Conservation (phyloP, 2,888 invertebrate species). For the Serripes groenlandicus region DNA sequence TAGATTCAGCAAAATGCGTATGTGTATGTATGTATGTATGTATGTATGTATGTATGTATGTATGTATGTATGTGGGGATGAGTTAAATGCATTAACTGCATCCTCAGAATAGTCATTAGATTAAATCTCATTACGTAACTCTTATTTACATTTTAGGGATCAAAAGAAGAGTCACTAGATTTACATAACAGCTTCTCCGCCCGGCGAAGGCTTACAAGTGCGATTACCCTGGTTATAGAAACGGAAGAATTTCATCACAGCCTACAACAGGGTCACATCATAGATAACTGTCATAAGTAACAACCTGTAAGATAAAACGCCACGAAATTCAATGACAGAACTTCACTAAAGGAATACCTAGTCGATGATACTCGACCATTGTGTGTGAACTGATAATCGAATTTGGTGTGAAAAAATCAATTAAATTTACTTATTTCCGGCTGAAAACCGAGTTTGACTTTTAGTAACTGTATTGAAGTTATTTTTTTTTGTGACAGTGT, state of each 20-base stretch:
- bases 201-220: background rate
- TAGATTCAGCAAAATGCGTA: background rate
- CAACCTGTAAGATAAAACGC: conserved; percentile 13
- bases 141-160: conserved; percentile 7
- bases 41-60: no score
- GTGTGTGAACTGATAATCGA: background rate
- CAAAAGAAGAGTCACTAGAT: background rate
- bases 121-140: background rate
- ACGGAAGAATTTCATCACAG: background rate
- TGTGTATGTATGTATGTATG: no score
- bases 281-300: conserved; percentile 25
- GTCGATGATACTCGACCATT: background rate
- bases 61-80: no score
- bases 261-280: background rate
- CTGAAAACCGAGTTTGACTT: background rate
- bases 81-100: no score
- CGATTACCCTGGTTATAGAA: background rate
- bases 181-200: conserved; percentile 9
- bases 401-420: background rate
- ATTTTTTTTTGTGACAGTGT: background rate
- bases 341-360: background rate
- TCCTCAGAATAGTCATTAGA: no score
- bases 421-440: background rate
- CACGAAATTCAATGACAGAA: conserved; percentile 1
- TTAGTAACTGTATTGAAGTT: background rate